phyloP scores from a whole-genome alignment of 1,140 invertebrate genomes.

The Drosophila setifemur region DNA sequence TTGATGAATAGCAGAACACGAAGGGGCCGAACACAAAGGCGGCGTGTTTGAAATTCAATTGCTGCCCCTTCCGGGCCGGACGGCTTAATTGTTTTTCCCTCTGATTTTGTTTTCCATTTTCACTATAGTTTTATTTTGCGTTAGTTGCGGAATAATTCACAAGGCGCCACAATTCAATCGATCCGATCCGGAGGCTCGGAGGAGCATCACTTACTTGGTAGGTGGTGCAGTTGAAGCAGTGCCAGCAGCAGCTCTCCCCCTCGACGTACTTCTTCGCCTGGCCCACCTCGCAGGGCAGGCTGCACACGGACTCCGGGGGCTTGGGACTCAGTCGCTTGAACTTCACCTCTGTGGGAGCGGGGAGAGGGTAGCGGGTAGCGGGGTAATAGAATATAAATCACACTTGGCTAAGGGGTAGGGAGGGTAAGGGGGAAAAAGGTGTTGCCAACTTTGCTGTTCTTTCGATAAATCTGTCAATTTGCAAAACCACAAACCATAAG shows the following conservation, averaged over 20 bases:
- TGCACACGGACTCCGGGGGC: slow-evolving; percentile 94
- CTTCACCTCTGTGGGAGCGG: slow-evolving; percentile 86
- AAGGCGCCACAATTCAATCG: slow-evolving; percentile 53
- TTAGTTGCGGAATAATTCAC: slow-evolving; percentile 36
- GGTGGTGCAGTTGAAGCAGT: slow-evolving; percentile 95
- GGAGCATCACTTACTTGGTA: slow-evolving; percentile 89
- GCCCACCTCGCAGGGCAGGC: slow-evolving; percentile 91
- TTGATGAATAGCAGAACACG: slow-evolving; percentile 2
- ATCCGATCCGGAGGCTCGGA: slow-evolving; percentile 28
- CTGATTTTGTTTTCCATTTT: neutral
- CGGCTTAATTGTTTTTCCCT: slow-evolving; percentile 26
- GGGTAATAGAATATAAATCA: neutral
- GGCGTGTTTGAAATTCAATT: slow-evolving; percentile 24
- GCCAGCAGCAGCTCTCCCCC: slow-evolving; percentile 97
- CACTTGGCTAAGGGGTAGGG: too few relatives aligned
- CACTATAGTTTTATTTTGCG: too few relatives aligned
- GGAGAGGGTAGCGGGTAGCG: too few relatives aligned
- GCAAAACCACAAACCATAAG: too few relatives aligned
- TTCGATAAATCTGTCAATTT: too few relatives aligned
- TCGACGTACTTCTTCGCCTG: slow-evolving; percentile 96
- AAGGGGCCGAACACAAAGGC: slow-evolving; percentile 1
- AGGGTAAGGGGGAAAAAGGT: neutral
- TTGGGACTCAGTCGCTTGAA: slow-evolving; percentile 89
- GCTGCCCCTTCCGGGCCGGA: slow-evolving; percentile 26
- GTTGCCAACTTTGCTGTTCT: neutral